These are phyloP conservation scores for Acrocephalus kingi DNA, from an alignment of 2,113 vertebrate genomes.

Conservation along the genomic window DNA sequence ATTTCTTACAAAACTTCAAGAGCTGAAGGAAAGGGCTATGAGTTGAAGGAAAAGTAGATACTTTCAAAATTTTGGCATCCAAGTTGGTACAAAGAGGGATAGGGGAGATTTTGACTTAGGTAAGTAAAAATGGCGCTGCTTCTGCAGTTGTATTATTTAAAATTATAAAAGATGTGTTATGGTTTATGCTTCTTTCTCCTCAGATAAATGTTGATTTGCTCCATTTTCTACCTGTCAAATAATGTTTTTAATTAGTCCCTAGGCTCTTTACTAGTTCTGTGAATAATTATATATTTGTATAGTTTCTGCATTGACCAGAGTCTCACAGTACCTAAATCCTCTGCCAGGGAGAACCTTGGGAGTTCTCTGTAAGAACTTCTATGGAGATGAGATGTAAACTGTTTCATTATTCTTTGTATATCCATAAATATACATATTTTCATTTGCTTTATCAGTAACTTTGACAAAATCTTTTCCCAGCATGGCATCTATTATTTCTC, in stretches of 20 bases:
- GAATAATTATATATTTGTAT: neutral
- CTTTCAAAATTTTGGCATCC: neutral
- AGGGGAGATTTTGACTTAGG: neutral
- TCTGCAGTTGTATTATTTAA: neutral
- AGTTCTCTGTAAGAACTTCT: neutral
- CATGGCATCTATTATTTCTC: neutral
- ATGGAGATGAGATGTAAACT: neutral
- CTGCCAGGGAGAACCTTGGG: neutral
- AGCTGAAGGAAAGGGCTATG: neutral
- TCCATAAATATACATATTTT: neutral
- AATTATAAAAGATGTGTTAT: neutral
- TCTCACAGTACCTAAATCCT: neutral
- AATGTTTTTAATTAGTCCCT: neutral
- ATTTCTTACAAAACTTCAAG: neutral
- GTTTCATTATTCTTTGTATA: neutral
- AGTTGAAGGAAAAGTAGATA: neutral
- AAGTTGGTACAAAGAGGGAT: neutral
- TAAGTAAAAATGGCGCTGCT: neutral
- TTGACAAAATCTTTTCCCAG: neutral
- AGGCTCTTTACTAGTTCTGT: neutral
- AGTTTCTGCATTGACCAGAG: neutral
- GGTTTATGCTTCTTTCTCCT: neutral
- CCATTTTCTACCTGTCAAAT: neutral
- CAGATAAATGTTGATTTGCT: neutral
- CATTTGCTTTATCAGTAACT: neutral